Conservation (phyloP, 2,888 invertebrate genomes). For the Rhagonycha fulva region DNA sequence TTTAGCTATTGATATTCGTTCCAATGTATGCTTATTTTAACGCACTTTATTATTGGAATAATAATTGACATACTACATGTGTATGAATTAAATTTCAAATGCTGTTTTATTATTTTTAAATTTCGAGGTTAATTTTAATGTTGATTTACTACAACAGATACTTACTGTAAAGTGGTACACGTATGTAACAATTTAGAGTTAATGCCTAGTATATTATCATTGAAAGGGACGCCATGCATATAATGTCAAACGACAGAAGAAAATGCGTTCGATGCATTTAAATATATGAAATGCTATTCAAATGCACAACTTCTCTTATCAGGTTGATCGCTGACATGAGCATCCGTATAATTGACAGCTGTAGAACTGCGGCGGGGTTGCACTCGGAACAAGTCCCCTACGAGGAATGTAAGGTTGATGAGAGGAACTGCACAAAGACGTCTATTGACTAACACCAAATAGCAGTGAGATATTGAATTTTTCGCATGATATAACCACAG, state of each 20-base stretch:
- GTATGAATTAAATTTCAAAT: not conserved
- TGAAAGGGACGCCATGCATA: not conserved
- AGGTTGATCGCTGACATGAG: slow-evolving; percentile 49
- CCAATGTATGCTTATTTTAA: slow-evolving; percentile 35
- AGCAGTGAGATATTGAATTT: slow-evolving; percentile 53
- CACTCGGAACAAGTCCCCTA: slow-evolving; percentile 24
- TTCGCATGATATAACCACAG: slow-evolving; percentile 49
- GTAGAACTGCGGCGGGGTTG: slow-evolving; percentile 40
- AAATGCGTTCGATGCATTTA: slow-evolving; percentile 30
- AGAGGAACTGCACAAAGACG: slow-evolving; percentile 45
- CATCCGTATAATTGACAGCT: slow-evolving; percentile 50
- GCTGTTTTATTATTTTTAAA: not conserved
- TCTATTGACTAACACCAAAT: slow-evolving; percentile 50
- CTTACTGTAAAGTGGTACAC: too few relatives aligned
- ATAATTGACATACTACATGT: slow-evolving; percentile 3
- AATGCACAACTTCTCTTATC: slow-evolving; percentile 49
- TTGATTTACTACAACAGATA: too few relatives aligned
- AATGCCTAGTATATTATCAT: not conserved
- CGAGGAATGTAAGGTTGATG: slow-evolving; percentile 34
- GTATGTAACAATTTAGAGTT: not conserved
- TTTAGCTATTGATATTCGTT: slow-evolving; percentile 35
- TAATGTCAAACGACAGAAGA: not conserved
- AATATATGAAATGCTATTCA: slow-evolving; percentile 48
- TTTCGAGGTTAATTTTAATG: not conserved
- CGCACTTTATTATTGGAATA: slow-evolving; percentile 35